Evolutionary conservation across 35 echinoderm and acorn worm genomes (phyloP).

Genomic region (Acanthaster planci): DNA sequence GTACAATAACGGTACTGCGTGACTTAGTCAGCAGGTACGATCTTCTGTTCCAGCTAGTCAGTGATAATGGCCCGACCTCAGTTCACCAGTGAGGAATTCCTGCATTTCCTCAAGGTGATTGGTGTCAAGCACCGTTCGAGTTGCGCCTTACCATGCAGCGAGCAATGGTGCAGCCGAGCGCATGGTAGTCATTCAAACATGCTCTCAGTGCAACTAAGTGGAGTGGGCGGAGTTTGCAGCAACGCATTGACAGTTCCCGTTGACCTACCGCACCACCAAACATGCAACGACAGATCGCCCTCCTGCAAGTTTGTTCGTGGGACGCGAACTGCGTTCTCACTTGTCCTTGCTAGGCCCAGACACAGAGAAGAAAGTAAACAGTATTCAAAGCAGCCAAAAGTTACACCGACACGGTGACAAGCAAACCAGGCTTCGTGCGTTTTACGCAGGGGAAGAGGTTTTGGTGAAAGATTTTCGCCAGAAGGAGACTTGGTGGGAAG

Average conservation of each 20-base stretch:
- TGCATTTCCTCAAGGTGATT: conserved; percentile 44
- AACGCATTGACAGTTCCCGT: conserved; percentile 15
- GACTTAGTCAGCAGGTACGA: conserved; percentile 42
- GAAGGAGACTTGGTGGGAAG: conserved; percentile 2
- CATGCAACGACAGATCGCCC: neutral
- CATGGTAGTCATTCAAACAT: conserved; percentile 53
- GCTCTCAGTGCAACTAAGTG: conserved; percentile 14
- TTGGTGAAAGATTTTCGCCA: no score
- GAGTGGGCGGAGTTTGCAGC: conserved; percentile 13
- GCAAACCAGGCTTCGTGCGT: neutral
- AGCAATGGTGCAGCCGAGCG: conserved; percentile 41
- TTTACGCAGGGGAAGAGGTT: conserved; percentile 18
- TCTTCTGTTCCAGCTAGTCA: conserved; percentile 45
- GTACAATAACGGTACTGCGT: conserved; percentile 43
- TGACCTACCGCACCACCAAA: conserved; percentile 31
- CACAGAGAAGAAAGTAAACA: neutral
- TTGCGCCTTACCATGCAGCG: conserved; percentile 58
- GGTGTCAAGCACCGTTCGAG: conserved; percentile 42
- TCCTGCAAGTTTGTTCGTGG: conserved; percentile 29
- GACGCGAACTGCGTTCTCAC: no score
- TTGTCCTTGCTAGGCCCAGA: neutral
- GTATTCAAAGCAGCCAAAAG: conserved; percentile 25
- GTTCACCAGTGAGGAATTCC: conserved; percentile 40
- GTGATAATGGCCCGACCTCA: conserved; percentile 66
- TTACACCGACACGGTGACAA: conserved; percentile 20